A percentile compares a stretch with the other conserved stretches of the same genome.
Conservation (phyloP, 1,140 invertebrate species). For the Meteorus sp. region DNA sequence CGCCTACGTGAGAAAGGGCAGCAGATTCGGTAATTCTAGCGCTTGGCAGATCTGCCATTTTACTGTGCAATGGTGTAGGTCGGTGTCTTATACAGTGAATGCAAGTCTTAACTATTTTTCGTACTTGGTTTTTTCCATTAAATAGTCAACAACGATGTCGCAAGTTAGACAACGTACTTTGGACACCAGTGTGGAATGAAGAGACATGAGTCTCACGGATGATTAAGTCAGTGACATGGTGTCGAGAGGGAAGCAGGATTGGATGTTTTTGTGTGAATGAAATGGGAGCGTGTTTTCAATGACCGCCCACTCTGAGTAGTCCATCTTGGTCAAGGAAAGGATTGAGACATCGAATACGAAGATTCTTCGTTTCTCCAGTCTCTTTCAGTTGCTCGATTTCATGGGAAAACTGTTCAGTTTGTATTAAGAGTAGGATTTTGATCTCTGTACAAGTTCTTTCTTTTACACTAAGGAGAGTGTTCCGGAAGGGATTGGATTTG, state of each 20-base stretch:
- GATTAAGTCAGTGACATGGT: constrained; percentile 43
- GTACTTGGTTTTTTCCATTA: constrained; percentile 31
- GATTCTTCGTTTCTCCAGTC: constrained; percentile 17
- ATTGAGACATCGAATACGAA: constrained; percentile 33
- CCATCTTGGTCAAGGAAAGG: constrained; percentile 45
- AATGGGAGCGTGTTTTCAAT: constrained; percentile 40
- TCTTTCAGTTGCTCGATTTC: constrained; percentile 21
- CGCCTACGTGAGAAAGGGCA: constrained; percentile 34
- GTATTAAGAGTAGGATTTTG: constrained; percentile 7
- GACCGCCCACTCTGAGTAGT: constrained; percentile 51
- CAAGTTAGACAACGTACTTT: constrained; percentile 34
- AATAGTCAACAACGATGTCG: constrained; percentile 39
- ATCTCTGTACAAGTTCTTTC: constrained; percentile 10
- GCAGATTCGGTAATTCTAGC: constrained; percentile 27
- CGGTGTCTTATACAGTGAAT: constrained; percentile 39
- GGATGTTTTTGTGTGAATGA: constrained; percentile 47
- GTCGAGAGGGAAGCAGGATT: constrained; percentile 42
- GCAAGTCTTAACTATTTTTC: constrained; percentile 37
- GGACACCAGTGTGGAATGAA: constrained; percentile 44
- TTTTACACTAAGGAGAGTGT: constrained; percentile 3
- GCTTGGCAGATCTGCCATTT: constrained; percentile 42
- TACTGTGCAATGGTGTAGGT: constrained; percentile 30
- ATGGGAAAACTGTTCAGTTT: not conserved
- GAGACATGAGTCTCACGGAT: constrained; percentile 41
- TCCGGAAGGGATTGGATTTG: constrained; percentile 6